Conservation (phyloP, 2,113 vertebrate species). For the Campylorhamphus procurvoides region DNA sequence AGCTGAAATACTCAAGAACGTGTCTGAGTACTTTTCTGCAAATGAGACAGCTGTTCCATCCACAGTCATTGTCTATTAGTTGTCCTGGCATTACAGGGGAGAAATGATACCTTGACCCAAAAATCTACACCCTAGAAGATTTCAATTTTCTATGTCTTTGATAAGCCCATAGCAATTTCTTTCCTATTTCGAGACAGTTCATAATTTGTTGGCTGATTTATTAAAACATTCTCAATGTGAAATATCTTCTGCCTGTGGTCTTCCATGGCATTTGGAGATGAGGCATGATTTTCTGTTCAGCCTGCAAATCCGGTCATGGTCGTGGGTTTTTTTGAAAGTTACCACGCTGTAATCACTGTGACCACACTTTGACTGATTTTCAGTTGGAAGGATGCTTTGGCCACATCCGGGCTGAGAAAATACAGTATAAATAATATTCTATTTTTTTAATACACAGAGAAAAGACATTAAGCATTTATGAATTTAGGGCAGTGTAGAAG, state of each 20-base stretch:
- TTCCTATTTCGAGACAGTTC: background rate
- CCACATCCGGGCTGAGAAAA: background rate
- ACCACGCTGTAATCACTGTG: background rate
- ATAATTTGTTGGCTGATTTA: background rate
- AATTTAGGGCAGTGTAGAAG: background rate
- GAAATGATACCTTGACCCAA: background rate
- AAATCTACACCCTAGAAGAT: background rate
- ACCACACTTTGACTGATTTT: background rate
- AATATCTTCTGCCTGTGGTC: background rate
- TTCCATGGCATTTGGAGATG: background rate
- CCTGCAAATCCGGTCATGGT: background rate
- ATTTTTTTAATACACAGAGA: background rate
- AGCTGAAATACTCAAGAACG: background rate
- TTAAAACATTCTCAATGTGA: background rate
- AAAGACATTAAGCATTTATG: background rate
- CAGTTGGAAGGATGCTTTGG: background rate
- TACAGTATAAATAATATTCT: background rate
- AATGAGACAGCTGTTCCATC: background rate
- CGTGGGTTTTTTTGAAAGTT: background rate
- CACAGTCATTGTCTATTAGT: background rate
- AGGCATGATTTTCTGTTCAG: background rate
- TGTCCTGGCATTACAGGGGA: background rate
- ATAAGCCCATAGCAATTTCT: background rate
- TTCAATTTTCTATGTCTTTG: background rate
- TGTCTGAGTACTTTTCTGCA: background rate